phyloP scores from a whole-genome alignment of 2,113 vertebrate species.

The Phyllopteryx taeniolatus region DNA sequence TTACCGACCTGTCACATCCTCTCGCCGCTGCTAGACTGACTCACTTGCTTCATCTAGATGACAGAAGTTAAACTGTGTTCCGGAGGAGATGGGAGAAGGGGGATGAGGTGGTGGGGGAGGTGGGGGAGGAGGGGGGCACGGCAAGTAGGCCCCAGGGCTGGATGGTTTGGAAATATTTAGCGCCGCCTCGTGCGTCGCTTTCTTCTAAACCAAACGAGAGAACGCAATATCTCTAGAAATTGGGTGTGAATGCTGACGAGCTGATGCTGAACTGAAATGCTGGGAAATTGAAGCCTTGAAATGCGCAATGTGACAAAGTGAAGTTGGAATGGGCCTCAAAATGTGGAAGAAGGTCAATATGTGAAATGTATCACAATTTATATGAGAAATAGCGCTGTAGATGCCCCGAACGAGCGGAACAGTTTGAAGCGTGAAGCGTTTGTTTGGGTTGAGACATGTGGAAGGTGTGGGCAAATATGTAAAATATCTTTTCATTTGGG shows the following conservation, averaged over 20 bases:
- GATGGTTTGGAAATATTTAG: conserved; percentile 39
- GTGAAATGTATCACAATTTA: not conserved
- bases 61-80: conserved; percentile 79
- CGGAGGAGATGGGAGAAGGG: conserved; percentile 55
- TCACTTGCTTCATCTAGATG: conserved; percentile 69
- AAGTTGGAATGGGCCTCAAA: not conserved
- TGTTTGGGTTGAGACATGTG: not conserved
- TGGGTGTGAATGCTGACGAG: not conserved
- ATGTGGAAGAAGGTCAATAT: not conserved
- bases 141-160: conserved; percentile 63
- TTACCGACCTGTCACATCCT: conserved; percentile 78
- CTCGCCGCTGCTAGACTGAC: conserved; percentile 55
- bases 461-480: too few relatives aligned
- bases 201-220: not conserved
- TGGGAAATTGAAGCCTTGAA: not conserved
- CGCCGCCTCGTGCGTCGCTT: conserved; percentile 3
- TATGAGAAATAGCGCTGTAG: too few relatives aligned
- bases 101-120: not conserved
- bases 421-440: too few relatives aligned
- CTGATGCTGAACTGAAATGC: not conserved
- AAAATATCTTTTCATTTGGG: too few relatives aligned
- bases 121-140: conserved; percentile 27
- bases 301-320: not conserved
- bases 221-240: not conserved
- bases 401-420: too few relatives aligned